Evolutionary conservation across 2,888 invertebrate genomes (phyloP).

Genomic region (Alloplasta piceator): DNA sequence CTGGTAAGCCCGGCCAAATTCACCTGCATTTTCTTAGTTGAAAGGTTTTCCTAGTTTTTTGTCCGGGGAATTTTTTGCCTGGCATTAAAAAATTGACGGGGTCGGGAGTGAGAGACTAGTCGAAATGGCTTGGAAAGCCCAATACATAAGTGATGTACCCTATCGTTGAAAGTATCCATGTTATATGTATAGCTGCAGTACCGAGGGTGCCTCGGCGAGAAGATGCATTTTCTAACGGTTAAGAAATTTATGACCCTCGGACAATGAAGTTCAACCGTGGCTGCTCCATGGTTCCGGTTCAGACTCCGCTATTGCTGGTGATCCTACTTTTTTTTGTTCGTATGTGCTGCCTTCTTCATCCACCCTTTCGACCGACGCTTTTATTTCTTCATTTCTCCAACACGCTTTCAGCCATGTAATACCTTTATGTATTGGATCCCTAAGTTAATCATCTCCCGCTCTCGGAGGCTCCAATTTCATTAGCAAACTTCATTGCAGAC

Average conservation of each 20-base stretch:
- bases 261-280: conserved; percentile 75
- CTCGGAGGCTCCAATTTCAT: too few relatives aligned
- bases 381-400: conserved; percentile 20
- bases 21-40: too few relatives aligned
- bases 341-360: conserved; percentile 51
- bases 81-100: too few relatives aligned
- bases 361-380: conserved; percentile 40
- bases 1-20: too few relatives aligned
- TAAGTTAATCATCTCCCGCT: too few relatives aligned
- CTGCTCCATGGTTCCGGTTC: conserved; percentile 66
- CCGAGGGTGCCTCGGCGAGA: conserved; percentile 73
- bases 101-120: too few relatives aligned
- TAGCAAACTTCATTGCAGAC: too few relatives aligned
- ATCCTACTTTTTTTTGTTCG: conserved; percentile 20
- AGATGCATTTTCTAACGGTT: conserved; percentile 80
- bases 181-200: conserved; percentile 57
- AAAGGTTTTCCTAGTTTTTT: too few relatives aligned
- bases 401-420: conserved; percentile 30
- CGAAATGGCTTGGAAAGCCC: too few relatives aligned
- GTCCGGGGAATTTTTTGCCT: too few relatives aligned
- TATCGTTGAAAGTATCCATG: too few relatives aligned
- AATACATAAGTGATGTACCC: too few relatives aligned
- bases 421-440: background rate
- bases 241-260: conserved; percentile 78
- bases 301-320: conserved; percentile 32